Conservation (phyloP, 1,140 invertebrate species). For the Brachionus rotundiformis region DNA sequence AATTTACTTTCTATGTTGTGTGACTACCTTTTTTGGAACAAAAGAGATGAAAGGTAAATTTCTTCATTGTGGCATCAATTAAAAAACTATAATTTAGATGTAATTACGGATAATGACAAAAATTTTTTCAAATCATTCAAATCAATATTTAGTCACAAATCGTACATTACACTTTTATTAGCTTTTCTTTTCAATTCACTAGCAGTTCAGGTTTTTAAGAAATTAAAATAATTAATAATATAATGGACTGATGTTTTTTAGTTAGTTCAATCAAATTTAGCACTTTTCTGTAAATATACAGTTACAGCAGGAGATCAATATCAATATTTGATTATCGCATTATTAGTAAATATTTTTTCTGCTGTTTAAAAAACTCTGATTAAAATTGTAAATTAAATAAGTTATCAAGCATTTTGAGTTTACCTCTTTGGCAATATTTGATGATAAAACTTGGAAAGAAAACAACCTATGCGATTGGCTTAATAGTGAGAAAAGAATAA, state of each 20-base stretch:
- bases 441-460: constrained; percentile 59
- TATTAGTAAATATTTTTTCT: constrained; percentile 56
- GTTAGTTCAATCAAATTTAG: constrained; percentile 62
- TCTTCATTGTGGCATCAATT: constrained; percentile 52
- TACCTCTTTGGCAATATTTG: constrained; percentile 59
- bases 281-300: constrained; percentile 59
- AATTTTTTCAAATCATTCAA: constrained; percentile 57
- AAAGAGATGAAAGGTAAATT: constrained; percentile 57
- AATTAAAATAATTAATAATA: background rate
- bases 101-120: constrained; percentile 51
- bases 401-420: constrained; percentile 57
- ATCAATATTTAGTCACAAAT: constrained; percentile 56
- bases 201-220: constrained; percentile 56
- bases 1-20: constrained; percentile 57
- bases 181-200: constrained; percentile 59
- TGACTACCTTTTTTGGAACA: constrained; percentile 58
- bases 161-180: constrained; percentile 57
- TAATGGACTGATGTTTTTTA: no score
- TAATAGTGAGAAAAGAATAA: constrained; percentile 60
- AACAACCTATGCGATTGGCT: constrained; percentile 58
- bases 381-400: constrained; percentile 52
- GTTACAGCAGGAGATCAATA: constrained; percentile 58
- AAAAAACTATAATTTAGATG: constrained; percentile 44
- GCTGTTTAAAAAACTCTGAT: background rate
- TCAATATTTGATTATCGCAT: constrained; percentile 56